These are phyloP conservation scores for Syngnathus floridae DNA, from an alignment of 2,113 vertebrate genomes.

Conservation along the genomic window DNA sequence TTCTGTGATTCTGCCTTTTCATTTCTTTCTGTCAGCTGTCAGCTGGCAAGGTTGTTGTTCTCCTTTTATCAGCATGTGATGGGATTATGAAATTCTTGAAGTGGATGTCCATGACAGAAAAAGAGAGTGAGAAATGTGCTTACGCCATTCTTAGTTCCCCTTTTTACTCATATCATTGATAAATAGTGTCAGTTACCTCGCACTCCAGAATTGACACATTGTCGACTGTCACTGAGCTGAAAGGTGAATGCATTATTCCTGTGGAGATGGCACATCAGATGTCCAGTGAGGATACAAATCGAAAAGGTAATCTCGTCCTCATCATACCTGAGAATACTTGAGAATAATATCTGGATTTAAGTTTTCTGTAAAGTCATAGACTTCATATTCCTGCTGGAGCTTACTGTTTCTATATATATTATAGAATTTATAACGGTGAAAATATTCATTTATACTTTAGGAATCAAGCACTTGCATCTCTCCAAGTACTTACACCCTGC, in stretches of 20 bases:
- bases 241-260: not conserved
- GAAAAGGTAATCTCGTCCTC: constrained; percentile 7
- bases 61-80: not conserved
- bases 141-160: too few species aligned
- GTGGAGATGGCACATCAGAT: not conserved
- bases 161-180: not conserved
- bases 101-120: not conserved
- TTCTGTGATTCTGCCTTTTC: not conserved
- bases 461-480: too few species aligned
- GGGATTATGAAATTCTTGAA: not conserved
- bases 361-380: not conserved
- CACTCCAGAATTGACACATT: not conserved
- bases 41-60: not conserved
- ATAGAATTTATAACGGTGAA: too few species aligned
- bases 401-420: not conserved
- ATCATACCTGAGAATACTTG: not conserved
- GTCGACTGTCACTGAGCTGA: not conserved
- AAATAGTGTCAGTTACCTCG: not conserved
- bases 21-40: not conserved
- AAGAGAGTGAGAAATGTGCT: not conserved
- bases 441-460: too few species aligned
- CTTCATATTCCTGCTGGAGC: not conserved
- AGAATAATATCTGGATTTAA: too few species aligned
- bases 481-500: too few species aligned
- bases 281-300: not conserved